Conservation (phyloP, 2,113 vertebrate genomes). For the Seriola rivoliana region DNA sequence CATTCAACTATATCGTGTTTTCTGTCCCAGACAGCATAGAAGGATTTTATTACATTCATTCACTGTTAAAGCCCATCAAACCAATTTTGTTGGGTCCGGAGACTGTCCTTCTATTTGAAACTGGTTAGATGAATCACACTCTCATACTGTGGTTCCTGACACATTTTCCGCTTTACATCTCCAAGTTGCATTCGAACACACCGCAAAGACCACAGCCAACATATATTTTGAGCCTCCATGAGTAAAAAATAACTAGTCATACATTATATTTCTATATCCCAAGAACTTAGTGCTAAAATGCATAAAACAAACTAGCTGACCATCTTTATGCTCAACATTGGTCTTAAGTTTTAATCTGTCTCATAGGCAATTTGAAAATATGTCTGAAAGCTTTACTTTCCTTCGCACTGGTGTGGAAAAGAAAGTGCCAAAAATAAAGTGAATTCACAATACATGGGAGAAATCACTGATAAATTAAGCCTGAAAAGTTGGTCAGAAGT, state of each 20-base stretch:
- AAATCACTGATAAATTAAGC: not conserved
- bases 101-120: conserved; percentile 48
- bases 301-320: not conserved
- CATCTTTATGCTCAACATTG: not conserved
- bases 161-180: not conserved
- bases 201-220: not conserved
- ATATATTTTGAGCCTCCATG: not conserved
- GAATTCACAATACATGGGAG: not conserved
- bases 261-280: not conserved
- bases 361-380: too few relatives aligned
- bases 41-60: conserved; percentile 58
- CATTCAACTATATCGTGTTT: conserved; percentile 69
- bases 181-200: not conserved
- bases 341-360: not conserved
- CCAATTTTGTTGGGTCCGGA: conserved; percentile 58
- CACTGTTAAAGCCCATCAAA: conserved; percentile 39
- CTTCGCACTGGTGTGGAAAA: not conserved
- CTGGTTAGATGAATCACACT: conserved; percentile 43
- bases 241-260: not conserved
- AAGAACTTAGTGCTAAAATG: not conserved
- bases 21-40: conserved; percentile 37
- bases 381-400: not conserved
- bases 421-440: not conserved
- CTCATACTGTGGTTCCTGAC: not conserved
- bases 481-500: not conserved